Percentiles rank a stretch among this genome's conserved stretches.
These are phyloP conservation scores for Corydoras sp. DNA, from an alignment of 2,113 vertebrate species.

Conservation along the genomic window DNA sequence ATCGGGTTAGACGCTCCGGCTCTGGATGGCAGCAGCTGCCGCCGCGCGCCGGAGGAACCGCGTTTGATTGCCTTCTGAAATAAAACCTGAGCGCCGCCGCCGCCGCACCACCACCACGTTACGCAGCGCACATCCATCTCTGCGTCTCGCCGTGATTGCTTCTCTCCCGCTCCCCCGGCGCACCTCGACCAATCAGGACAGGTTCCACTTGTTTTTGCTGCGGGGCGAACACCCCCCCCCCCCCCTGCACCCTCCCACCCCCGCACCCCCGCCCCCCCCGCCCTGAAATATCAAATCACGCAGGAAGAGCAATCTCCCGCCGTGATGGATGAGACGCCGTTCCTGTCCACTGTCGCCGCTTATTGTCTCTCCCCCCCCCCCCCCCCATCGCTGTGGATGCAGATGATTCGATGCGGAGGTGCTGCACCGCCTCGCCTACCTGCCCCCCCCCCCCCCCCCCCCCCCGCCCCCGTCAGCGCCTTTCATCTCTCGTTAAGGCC, in stretches of 20 bases:
- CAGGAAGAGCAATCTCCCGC: not conserved
- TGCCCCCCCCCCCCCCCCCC: not conserved
- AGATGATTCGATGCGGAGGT: slow-evolving; percentile 1
- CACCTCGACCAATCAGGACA: not conserved
- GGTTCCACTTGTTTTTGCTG: slow-evolving; percentile 19
- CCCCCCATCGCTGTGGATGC: not conserved
- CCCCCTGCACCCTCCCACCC: not conserved
- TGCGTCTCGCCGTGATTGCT: not conserved
- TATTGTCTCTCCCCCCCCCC: no score
- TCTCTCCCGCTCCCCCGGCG: not conserved
- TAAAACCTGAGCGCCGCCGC: not conserved
- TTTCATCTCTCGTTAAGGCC: slow-evolving; percentile 12
- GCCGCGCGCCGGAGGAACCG: not conserved
- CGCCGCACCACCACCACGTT: no score
- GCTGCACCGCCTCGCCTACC: not conserved
- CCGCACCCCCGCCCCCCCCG: no score
- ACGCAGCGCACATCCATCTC: not conserved
- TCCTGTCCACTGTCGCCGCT: slow-evolving; percentile 1
- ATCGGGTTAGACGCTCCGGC: no score
- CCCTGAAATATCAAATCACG: not conserved
- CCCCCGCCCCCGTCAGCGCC: not conserved
- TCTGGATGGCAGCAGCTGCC: not conserved
- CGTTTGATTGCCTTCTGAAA: slow-evolving; percentile 1
- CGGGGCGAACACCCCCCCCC: not conserved
- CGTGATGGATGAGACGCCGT: slow-evolving; percentile 20